Percentiles rank a stretch among this genome's conserved stretches.
Evolutionary conservation across 2,797 vertebrate species (phyloP).

Genomic region (Uromys caudimaculatus): DNA sequence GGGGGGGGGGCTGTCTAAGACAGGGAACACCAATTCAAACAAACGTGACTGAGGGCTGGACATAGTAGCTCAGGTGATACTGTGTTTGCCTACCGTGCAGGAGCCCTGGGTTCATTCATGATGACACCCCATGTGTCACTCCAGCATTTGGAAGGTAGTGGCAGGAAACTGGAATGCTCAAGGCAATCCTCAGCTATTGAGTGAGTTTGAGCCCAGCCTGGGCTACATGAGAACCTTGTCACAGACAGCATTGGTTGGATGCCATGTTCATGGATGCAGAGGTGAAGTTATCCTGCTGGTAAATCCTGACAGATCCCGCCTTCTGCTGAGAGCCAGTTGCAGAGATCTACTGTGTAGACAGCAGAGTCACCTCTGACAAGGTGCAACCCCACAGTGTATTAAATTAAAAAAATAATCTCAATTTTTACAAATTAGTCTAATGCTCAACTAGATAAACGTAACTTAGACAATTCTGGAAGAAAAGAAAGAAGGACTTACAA

Average conservation of each 20-base stretch:
- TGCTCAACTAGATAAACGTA: conserved; percentile 28
- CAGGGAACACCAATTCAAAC: not conserved
- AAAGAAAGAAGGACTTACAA: not conserved
- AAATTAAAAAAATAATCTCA: not conserved
- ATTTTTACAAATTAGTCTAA: conserved; percentile 42
- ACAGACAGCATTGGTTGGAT: not conserved
- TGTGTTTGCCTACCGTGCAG: not conserved
- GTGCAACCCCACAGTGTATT: not conserved
- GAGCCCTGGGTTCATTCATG: not conserved
- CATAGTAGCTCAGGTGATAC: not conserved
- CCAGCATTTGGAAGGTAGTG: not conserved
- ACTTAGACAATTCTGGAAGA: conserved; percentile 39
- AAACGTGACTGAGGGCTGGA: not conserved
- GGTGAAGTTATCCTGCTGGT: not conserved
- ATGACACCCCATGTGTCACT: not conserved
- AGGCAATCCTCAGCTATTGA: not conserved
- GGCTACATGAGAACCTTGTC: not conserved
- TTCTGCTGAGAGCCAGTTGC: not conserved
- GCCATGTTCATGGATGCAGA: not conserved
- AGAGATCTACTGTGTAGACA: not conserved
- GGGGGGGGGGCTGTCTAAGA: not conserved
- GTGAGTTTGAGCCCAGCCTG: not conserved
- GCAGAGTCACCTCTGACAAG: not conserved
- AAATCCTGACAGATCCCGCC: not conserved
- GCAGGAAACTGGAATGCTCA: not conserved